A percentile compares a stretch with the other conserved stretches of the same genome.
Evolutionary conservation across 2,113 vertebrate species (phyloP).

Genomic region (Corvus cornix): DNA sequence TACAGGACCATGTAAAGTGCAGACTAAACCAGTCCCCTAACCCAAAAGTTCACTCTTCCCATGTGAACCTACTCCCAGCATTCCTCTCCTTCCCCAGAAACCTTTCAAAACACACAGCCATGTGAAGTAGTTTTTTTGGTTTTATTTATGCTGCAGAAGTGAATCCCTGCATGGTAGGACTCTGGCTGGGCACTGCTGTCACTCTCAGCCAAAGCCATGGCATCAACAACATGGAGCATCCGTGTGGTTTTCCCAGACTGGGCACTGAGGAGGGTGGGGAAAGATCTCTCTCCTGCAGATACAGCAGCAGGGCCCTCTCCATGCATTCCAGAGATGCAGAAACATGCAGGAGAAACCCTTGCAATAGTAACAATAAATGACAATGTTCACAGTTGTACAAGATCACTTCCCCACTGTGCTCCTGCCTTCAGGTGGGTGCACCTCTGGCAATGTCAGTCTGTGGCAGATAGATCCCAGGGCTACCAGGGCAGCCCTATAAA

Average conservation of each 20-base stretch:
- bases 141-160: background rate
- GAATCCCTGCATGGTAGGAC: background rate
- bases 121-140: background rate
- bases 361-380: background rate
- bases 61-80: accelerated
- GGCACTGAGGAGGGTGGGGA: background rate
- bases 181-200: background rate
- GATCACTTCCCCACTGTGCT: background rate
- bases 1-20: background rate
- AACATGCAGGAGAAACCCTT: background rate
- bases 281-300: background rate
- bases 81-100: background rate
- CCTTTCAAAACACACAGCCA: background rate
- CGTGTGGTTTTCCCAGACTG: background rate
- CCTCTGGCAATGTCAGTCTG: background rate
- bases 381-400: background rate
- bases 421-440: background rate
- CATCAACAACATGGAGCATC: accelerated
- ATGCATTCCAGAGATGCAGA: background rate
- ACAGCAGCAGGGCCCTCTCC: background rate
- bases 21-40: background rate
- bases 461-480: background rate
- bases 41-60: background rate
- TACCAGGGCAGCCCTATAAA: background rate
- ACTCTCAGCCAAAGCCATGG: background rate